Base-by-base conservation (phyloP, 2,113 vertebrate genomes). In the Aldabrachelys gigantea region DNA sequence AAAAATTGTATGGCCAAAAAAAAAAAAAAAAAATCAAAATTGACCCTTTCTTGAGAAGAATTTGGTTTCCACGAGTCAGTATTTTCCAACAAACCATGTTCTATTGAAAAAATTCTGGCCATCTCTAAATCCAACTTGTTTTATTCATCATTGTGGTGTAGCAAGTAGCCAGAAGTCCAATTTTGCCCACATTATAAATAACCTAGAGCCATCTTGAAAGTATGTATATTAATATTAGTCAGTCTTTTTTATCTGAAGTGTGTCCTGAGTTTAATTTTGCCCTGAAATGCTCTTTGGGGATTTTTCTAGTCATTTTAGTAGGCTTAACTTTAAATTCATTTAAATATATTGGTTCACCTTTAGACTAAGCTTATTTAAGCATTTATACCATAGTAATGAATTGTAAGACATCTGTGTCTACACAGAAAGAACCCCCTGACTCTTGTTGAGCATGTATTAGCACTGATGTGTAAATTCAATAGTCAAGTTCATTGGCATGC, bases 341-440 rank as follows among this genome's bases (percentile, higher is more conserved):
- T 95, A 87, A 88, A 96, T 90, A 79, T 88, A 94, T 95, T 97
- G 95, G 49, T 90, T 91, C 90, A 94, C 85, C 87, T 97, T 96
- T 82, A 93, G 85, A 85, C 79, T 86, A 91, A 96, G 57, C 35
- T 96, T 91, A 85, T 50, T 87, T 29, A 97, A 96, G 90, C 91
- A 96, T 92, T 97, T 95, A 94, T 50, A 91, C 62, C 84, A 53
- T 82, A 9, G 85, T 93, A 93, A 96, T 96, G 80, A 97, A 95
- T 76, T 94, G 79, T 89, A 82, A 94, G 94, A 90, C 95, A 97
- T 91, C 91, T 82, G 16, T 14, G 35, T 87, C 95, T 83, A 96
- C 72, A 92, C 35, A 94, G 89, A 94, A 88, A 90, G n/a, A 96
- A 97, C 94, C 38, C 87, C 84, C 82, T 78, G 84, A 89, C 88